phyloP scores from a whole-genome alignment of 1,140 invertebrate genomes.

The Drosophila eugracilis region DNA sequence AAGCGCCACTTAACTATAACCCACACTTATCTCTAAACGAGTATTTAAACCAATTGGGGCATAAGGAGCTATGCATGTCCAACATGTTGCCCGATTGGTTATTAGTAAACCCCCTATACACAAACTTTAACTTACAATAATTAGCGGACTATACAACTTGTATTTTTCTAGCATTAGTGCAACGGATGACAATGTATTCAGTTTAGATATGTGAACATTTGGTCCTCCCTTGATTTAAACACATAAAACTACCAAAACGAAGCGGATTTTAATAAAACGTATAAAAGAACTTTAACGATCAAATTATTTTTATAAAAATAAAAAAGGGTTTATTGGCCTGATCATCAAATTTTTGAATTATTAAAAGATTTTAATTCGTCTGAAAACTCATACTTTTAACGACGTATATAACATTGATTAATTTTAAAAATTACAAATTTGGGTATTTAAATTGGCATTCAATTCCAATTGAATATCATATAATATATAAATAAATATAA shows the following conservation, averaged over 20 bases:
- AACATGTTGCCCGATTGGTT: constrained; percentile 51
- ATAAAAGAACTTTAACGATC: constrained; percentile 24
- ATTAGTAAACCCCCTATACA: constrained; percentile 37
- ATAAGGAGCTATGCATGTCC: constrained; percentile 33
- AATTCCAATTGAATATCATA: too few relatives aligned
- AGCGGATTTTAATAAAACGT: constrained; percentile 76
- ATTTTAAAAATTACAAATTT: too few relatives aligned
- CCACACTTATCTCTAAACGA: constrained; percentile 50
- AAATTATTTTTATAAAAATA: neutral
- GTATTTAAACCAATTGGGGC: constrained; percentile 62
- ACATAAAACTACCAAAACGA: constrained; percentile 47
- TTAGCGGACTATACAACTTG: constrained; percentile 45
- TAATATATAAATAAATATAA: neutral
- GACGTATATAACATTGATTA: too few relatives aligned
- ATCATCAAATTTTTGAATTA: too few relatives aligned
- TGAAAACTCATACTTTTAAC: too few relatives aligned
- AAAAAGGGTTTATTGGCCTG: too few relatives aligned
- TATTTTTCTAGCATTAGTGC: constrained; percentile 60
- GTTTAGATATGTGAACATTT: constrained; percentile 49
- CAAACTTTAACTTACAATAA: constrained; percentile 56
- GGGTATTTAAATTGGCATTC: too few relatives aligned
- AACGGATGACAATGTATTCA: constrained; percentile 56
- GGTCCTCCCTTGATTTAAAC: constrained; percentile 44
- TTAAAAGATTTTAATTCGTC: too few relatives aligned
- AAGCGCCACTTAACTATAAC: constrained; percentile 56